Percentiles rank a stretch among this genome's conserved stretches.
phyloP scores from a whole-genome alignment of 2,888 invertebrate genomes.

The Caenorhabditis wallacei region DNA sequence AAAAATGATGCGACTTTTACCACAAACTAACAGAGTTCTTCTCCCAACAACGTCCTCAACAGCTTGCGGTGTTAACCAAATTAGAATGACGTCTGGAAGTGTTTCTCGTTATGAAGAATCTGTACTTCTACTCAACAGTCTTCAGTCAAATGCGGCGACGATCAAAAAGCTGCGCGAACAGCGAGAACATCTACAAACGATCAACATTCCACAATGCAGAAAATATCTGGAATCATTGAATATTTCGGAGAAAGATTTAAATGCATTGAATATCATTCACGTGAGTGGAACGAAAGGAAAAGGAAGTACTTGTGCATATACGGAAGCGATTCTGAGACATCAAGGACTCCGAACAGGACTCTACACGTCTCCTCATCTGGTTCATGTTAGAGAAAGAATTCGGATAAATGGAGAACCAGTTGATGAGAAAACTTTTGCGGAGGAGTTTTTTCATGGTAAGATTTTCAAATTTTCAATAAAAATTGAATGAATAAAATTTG shows the following conservation, averaged over 20 bases:
- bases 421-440: constrained; percentile 88
- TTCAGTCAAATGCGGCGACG: constrained; percentile 80
- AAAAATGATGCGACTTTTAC: constrained; percentile 53
- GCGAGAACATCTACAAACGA: constrained; percentile 64
- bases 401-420: constrained; percentile 91
- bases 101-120: constrained; percentile 68
- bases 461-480: not conserved
- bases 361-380: constrained; percentile 92
- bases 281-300: constrained; percentile 98
- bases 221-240: constrained; percentile 63
- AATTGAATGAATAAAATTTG: too few relatives aligned
- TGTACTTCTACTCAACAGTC: constrained; percentile 75
- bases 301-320: constrained; percentile 93
- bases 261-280: constrained; percentile 89
- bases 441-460: constrained; percentile 88
- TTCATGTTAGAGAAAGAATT: constrained; percentile 94
- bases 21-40: constrained; percentile 58
- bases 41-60: constrained; percentile 46
- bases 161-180: constrained; percentile 79
- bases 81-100: constrained; percentile 48
- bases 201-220: constrained; percentile 69
- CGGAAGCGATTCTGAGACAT: constrained; percentile 91
- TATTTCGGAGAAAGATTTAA: constrained; percentile 71
- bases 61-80: constrained; percentile 54
- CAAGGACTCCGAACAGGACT: constrained; percentile 94